A percentile compares a stretch with the other conserved stretches of the same genome.
These are phyloP conservation scores for Arion vulgaris DNA, from an alignment of 1,140 invertebrate species.

Conservation along the genomic window DNA sequence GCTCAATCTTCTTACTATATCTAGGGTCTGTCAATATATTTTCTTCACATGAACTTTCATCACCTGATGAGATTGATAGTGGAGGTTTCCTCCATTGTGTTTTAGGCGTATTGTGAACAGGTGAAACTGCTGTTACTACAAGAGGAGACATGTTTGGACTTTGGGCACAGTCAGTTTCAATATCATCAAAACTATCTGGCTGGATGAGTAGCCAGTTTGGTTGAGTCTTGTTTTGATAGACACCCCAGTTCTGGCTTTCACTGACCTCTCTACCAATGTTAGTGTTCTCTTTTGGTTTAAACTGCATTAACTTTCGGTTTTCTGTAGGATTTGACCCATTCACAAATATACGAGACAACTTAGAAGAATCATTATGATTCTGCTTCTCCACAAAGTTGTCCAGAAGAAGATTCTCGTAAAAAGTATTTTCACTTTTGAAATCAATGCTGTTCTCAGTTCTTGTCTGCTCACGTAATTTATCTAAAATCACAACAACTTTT, in stretches of 20 bases:
- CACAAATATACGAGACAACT: background rate
- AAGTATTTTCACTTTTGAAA: background rate
- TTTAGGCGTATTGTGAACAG: background rate
- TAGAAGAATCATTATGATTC: background rate
- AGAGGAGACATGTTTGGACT: background rate
- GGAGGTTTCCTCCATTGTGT: background rate
- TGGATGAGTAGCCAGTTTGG: background rate
- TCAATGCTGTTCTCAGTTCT: background rate
- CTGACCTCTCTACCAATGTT: background rate
- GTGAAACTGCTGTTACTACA: background rate
- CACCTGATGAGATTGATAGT: conserved; percentile 5
- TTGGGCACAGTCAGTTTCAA: background rate
- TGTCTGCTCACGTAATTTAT: background rate
- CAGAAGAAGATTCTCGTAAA: background rate
- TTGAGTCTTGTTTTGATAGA: background rate
- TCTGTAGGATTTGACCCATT: background rate
- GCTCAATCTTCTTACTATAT: conserved; percentile 79
- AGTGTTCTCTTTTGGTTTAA: background rate
- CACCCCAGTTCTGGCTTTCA: background rate
- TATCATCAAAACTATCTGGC: conserved; percentile 11
- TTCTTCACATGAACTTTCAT: conserved; percentile 27
- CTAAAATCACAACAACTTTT: background rate
- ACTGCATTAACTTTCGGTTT: background rate
- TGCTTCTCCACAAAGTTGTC: background rate
- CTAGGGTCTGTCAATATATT: conserved; percentile 40